Evolutionary conservation across 2,113 vertebrate species (phyloP).

Genomic region (Saccopteryx bilineata): DNA sequence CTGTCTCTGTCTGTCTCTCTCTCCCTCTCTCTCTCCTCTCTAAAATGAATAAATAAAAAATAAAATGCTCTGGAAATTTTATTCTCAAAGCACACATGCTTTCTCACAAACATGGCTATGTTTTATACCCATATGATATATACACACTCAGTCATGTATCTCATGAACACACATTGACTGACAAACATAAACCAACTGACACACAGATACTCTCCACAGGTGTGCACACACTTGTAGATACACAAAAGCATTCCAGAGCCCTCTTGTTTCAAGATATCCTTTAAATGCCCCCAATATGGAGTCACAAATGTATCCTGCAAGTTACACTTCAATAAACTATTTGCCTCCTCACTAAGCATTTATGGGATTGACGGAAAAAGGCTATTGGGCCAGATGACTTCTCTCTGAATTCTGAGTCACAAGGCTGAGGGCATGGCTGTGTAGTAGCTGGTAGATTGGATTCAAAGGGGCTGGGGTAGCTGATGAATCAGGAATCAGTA

Average conservation of each 20-base stretch:
- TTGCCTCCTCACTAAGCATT: conserved; percentile 30
- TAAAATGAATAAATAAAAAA: too few relatives aligned
- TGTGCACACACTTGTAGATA: conserved; percentile 1
- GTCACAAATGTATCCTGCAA: conserved; percentile 12
- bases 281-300: background rate
- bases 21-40: too few relatives aligned
- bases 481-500: background rate
- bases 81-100: background rate
- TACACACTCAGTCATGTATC: background rate
- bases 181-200: background rate
- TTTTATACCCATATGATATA: background rate
- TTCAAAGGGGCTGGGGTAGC: background rate
- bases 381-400: background rate
- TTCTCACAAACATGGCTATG: background rate
- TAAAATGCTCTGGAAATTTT: conserved; percentile 14
- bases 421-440: background rate
- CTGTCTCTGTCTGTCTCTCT: too few relatives aligned
- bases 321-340: conserved; percentile 65
- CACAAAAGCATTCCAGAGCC: background rate
- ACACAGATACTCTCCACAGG: background rate
- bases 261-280: background rate
- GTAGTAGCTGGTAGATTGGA: background rate
- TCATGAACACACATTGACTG: background rate
- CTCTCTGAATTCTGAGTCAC: conserved; percentile 54
- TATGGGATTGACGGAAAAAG: background rate